A percentile compares a stretch with the other conserved stretches of the same genome.
These are phyloP conservation scores for Caenorhabditis briggsae DNA, from an alignment of 1,140 invertebrate genomes.

Conservation along the genomic window DNA sequence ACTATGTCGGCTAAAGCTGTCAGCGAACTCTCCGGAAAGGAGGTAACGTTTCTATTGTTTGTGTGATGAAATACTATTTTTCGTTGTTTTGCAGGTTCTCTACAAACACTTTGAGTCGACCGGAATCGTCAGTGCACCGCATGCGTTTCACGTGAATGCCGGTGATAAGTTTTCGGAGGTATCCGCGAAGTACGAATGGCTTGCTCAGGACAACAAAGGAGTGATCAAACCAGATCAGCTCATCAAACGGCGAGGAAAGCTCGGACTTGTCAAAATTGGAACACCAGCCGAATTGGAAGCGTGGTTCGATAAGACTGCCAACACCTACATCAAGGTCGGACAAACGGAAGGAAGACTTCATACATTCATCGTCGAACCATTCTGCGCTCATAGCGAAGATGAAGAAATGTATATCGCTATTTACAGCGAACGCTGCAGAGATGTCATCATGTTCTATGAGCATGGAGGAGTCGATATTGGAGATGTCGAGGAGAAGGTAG, in stretches of 20 bases:
- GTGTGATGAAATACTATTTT: neutral
- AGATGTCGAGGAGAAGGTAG: slow-evolving; percentile 87
- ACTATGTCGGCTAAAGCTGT: slow-evolving; percentile 98
- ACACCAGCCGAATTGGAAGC: slow-evolving; percentile 85
- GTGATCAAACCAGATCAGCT: slow-evolving; percentile 99
- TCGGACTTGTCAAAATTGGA: slow-evolving; percentile 96
- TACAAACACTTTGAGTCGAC: slow-evolving; percentile 85
- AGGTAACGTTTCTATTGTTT: slow-evolving; percentile 73
- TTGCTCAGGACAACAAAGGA: slow-evolving; percentile 83
- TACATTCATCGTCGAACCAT: slow-evolving; percentile 97
- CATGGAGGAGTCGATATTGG: slow-evolving; percentile 98
- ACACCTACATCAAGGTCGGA: slow-evolving; percentile 80
- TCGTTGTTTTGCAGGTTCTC: slow-evolving; percentile 81
- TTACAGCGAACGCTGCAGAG: slow-evolving; percentile 90
- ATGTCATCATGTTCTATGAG: slow-evolving; percentile 97
- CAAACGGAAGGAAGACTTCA: slow-evolving; percentile 88
- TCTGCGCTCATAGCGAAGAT: slow-evolving; percentile 89
- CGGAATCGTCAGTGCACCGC: slow-evolving; percentile 84
- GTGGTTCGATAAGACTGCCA: slow-evolving; percentile 90
- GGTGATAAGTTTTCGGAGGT: slow-evolving; percentile 87
- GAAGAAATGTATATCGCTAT: slow-evolving; percentile 99
- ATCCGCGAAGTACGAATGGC: slow-evolving; percentile 87
- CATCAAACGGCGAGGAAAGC: slow-evolving; percentile 96
- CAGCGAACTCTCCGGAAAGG: slow-evolving; percentile 93
- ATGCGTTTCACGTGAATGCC: slow-evolving; percentile 87